Conservation (phyloP, 2,797 vertebrate genomes). For the Notamacropus eugenii region DNA sequence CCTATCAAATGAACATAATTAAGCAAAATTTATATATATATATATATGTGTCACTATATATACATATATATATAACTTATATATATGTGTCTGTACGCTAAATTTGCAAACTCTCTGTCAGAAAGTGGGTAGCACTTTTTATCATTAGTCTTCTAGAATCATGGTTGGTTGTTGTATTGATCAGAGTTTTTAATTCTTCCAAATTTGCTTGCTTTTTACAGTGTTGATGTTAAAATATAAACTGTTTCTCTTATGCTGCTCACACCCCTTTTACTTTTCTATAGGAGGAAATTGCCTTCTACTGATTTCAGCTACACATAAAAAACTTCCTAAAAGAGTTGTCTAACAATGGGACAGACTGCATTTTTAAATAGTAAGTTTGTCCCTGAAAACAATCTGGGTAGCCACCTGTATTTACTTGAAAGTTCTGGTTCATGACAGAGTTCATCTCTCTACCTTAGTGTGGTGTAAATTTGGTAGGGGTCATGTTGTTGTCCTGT, state of each 20-base stretch:
- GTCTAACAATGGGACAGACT: slow-evolving; percentile 24
- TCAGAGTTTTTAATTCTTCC: not conserved
- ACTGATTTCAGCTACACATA: slow-evolving; percentile 7
- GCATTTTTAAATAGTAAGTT: not conserved
- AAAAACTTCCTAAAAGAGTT: not conserved
- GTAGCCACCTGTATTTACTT: not conserved
- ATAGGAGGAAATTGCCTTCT: slow-evolving; percentile 40
- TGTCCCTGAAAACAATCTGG: slow-evolving; percentile 3
- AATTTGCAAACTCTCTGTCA: not conserved
- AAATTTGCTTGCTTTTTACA: not conserved
- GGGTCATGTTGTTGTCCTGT: not conserved
- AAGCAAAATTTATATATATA: not conserved
- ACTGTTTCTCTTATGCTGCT: not conserved
- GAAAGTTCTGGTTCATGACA: not conserved
- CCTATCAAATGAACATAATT: not conserved
- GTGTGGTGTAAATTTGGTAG: not conserved
- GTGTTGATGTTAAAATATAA: not conserved
- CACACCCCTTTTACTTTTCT: not conserved
- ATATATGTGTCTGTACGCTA: not conserved
- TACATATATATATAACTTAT: not conserved
- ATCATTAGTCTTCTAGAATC: not conserved
- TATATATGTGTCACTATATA: not conserved
- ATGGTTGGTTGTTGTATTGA: not conserved
- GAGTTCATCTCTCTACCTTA: not conserved
- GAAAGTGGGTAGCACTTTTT: not conserved